phyloP scores from a whole-genome alignment of 2,888 invertebrate species.

The Argyresthia albistria region DNA sequence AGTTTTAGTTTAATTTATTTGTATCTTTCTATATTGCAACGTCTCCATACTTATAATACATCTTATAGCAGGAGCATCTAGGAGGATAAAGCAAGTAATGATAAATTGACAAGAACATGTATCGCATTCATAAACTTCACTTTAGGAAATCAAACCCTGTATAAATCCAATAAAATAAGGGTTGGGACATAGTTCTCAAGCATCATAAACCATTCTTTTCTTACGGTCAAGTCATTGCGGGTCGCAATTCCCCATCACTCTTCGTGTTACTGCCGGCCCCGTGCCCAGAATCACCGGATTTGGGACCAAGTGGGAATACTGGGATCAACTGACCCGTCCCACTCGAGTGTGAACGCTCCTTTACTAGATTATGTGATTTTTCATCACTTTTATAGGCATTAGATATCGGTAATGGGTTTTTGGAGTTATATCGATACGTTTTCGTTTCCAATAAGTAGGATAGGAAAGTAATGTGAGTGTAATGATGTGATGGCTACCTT shows the following conservation, averaged over 20 bases:
- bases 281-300: constrained; percentile 11
- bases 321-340: constrained; percentile 13
- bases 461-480: too few relatives aligned
- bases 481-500: too few relatives aligned
- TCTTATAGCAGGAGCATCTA: neutral
- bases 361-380: constrained; percentile 11
- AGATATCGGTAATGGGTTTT: too few relatives aligned
- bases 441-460: neutral
- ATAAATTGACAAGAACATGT: neutral
- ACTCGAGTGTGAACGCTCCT: constrained; percentile 22
- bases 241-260: constrained; percentile 25
- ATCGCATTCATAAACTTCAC: neutral
- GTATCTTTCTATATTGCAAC: neutral
- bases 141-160: neutral
- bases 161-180: neutral
- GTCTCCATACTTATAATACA: neutral
- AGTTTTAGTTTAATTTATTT: neutral
- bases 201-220: neutral
- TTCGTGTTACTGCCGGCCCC: constrained; percentile 20
- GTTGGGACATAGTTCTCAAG: neutral
- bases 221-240: constrained; percentile 1
- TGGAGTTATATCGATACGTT: neutral
- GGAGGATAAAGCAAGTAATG: too few relatives aligned
- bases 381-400: too few relatives aligned
- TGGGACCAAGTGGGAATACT: constrained; percentile 14